phyloP scores from a whole-genome alignment of 2,797 vertebrate genomes.

The Geotrypetes seraphini region DNA sequence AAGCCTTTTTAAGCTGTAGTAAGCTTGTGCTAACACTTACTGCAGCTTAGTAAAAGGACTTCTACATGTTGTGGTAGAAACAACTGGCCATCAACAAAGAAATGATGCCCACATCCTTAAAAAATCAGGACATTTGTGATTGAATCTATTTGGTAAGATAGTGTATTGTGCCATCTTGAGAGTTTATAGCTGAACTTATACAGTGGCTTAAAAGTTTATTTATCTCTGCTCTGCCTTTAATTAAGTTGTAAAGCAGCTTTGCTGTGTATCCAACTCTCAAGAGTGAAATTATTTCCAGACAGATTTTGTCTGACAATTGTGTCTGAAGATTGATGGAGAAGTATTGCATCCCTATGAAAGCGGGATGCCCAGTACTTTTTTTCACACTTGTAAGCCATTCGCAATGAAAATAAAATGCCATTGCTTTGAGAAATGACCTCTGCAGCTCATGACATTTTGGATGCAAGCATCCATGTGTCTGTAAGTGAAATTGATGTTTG shows the following conservation, averaged over 20 bases:
- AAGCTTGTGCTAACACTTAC: too few relatives aligned
- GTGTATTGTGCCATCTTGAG: too few relatives aligned
- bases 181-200: too few relatives aligned
- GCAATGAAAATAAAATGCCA: conserved; percentile 19
- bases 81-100: too few relatives aligned
- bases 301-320: conserved; percentile 43
- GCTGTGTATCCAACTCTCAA: conserved; percentile 27
- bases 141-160: too few relatives aligned
- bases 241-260: conserved; percentile 39
- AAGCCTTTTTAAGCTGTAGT: too few relatives aligned
- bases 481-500: conserved; percentile 3
- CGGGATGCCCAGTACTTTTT: conserved; percentile 35
- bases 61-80: too few relatives aligned
- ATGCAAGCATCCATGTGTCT: conserved; percentile 2
- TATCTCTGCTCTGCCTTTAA: conserved; percentile 34
- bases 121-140: too few relatives aligned
- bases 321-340: conserved; percentile 32
- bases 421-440: conserved; percentile 13
- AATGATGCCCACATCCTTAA: too few relatives aligned
- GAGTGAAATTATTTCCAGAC: conserved; percentile 34
- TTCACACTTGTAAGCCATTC: conserved; percentile 18
- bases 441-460: conserved; percentile 5
- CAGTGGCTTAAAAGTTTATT: conserved; percentile 10
- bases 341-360: conserved; percentile 30
- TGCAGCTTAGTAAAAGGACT: too few relatives aligned